phyloP scores from a whole-genome alignment of 2,797 vertebrate genomes.

The Carapus acus region DNA sequence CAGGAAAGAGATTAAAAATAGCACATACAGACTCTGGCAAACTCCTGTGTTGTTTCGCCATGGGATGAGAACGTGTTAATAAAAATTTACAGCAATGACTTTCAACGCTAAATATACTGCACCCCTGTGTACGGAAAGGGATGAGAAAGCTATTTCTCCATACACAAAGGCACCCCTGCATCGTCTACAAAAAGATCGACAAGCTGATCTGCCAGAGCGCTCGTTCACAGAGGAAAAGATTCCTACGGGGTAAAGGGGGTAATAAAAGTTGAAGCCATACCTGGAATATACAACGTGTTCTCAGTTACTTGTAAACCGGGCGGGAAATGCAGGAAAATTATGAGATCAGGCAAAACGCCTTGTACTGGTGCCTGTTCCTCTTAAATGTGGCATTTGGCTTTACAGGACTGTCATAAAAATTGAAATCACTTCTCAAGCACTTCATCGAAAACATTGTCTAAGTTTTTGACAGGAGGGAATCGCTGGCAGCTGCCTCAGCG shows the following conservation, averaged over 20 bases:
- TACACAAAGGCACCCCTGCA: conserved; percentile 40
- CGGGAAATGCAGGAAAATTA: conserved; percentile 15
- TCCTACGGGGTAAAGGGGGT: conserved; percentile 17
- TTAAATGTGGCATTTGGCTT: conserved; percentile 14
- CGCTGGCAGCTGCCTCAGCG: no score
- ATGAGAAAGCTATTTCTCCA: conserved; percentile 38
- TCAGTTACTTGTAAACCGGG: conserved; percentile 14
- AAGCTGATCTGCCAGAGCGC: conserved; percentile 18
- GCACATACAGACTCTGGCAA: conserved; percentile 24
- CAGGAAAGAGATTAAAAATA: conserved; percentile 26
- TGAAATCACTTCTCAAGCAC: conserved; percentile 2
- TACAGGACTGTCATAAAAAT: conserved; percentile 3
- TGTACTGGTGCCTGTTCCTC: conserved; percentile 14
- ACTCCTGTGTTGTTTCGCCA: conserved; percentile 12
- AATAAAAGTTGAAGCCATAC: conserved; percentile 46
- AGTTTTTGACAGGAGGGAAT: no score
- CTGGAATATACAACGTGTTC: conserved; percentile 24
- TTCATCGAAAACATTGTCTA: no score
- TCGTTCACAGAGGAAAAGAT: conserved; percentile 30
- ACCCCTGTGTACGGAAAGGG: conserved; percentile 25
- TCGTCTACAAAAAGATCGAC: conserved; percentile 41
- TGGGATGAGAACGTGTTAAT: conserved; percentile 27
- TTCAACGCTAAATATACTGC: conserved; percentile 23
- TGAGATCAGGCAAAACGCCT: conserved; percentile 12
- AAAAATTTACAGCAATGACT: conserved; percentile 33